Percentiles rank a stretch among this genome's conserved stretches.
Evolutionary conservation across 2,113 vertebrate genomes (phyloP).

Genomic region (Gavialis gangeticus): DNA sequence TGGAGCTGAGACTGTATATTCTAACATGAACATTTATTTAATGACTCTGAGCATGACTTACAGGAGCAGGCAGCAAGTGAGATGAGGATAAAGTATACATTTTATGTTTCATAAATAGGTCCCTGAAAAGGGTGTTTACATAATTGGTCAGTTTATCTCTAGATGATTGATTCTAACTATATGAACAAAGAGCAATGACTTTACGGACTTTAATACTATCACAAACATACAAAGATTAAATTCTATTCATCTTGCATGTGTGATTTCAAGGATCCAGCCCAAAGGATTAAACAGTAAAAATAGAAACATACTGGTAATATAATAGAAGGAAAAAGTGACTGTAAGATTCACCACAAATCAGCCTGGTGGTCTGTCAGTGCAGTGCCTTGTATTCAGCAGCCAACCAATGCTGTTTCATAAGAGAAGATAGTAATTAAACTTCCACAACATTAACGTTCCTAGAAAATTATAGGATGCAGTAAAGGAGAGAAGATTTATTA

Average conservation of each 20-base stretch:
- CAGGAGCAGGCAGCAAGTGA: background rate
- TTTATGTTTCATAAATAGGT: background rate
- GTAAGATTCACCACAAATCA: background rate
- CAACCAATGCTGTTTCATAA: background rate
- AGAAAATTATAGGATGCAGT: rapidly evolving
- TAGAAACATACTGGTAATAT: background rate
- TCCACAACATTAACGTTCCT: background rate
- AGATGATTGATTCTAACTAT: background rate
- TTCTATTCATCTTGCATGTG: background rate
- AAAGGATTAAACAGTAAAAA: background rate
- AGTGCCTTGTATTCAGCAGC: background rate
- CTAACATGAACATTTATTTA: slow-evolving; percentile 36
- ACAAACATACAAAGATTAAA: background rate
- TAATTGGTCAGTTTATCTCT: background rate
- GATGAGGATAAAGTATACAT: background rate
- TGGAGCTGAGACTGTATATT: slow-evolving; percentile 12
- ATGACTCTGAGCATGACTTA: background rate
- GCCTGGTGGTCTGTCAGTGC: background rate
- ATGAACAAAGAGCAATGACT: background rate
- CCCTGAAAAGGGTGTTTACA: background rate
- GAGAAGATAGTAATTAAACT: background rate
- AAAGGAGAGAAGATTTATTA: background rate
- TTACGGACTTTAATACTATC: background rate
- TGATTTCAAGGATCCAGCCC: background rate
- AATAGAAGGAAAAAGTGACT: background rate